A percentile compares a stretch with the other conserved stretches of the same genome.
Evolutionary conservation across 1,140 invertebrate genomes (phyloP).

Genomic region (Chrysomallon squamiferum): DNA sequence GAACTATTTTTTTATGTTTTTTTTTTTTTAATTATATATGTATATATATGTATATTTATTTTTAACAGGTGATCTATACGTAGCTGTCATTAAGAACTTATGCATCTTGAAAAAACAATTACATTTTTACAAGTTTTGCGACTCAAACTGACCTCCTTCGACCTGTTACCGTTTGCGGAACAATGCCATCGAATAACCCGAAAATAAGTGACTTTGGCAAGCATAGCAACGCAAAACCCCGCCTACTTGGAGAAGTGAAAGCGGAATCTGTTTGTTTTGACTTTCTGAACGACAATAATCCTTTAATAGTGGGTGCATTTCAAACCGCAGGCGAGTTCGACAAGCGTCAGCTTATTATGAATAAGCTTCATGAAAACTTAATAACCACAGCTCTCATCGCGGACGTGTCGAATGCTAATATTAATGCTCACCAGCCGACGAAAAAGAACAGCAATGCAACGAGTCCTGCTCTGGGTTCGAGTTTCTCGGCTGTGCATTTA

Average conservation of each 20-base stretch:
- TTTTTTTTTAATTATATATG: too few species aligned
- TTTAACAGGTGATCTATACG: too few species aligned
- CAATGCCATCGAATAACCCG: neutral
- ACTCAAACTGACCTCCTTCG: too few species aligned
- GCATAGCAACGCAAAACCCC: neutral
- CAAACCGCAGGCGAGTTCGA: neutral
- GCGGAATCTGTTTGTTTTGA: conserved; percentile 5
- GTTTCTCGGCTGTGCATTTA: neutral
- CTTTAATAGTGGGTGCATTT: neutral
- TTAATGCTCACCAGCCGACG: neutral
- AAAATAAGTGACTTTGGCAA: conserved; percentile 1
- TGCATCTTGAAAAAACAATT: too few species aligned
- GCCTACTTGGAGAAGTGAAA: conserved; percentile 1
- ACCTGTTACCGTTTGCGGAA: too few species aligned
- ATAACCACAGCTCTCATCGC: conserved; percentile 4
- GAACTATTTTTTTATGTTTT: too few species aligned
- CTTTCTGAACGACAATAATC: neutral
- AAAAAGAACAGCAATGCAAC: neutral
- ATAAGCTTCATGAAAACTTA: conserved; percentile 1
- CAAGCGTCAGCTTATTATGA: neutral
- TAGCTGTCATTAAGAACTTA: too few species aligned
- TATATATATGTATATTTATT: too few species aligned
- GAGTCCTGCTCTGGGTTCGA: neutral
- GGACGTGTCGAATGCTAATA: neutral
- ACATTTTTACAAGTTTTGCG: too few species aligned